Evolutionary conservation across 1,140 invertebrate genomes (phyloP), one percentile per base, ranked within the genome.

Genomic region (Aphelenchoides fujianensis): DNA sequence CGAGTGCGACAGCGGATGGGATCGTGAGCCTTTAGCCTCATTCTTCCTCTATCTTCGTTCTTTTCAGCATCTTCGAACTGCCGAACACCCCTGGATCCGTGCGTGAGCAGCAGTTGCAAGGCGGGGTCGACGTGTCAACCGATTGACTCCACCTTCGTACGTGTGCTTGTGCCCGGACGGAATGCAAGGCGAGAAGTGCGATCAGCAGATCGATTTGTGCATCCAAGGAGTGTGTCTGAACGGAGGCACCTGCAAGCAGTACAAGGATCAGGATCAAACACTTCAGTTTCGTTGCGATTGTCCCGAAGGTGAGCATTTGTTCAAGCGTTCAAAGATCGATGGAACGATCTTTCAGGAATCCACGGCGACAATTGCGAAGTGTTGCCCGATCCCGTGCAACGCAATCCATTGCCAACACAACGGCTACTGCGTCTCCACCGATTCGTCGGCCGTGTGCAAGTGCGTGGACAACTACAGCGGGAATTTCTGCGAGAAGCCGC

Each of bases 171-270:
- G 59, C 36, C 16, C n/a, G 31, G 59, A 61, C 30, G 59, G 59
- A n/a, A 19, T 19, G n/a, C 31, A 61, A n/a, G 59, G 59, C 1
- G 59, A 1, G 27, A n/a, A 19, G 2, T 61, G 59, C 30, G 59
- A 61, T 35, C 12, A 12, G 41, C 16, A n/a, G 16, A 61, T 61
- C 2, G 59, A n/a, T 28, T 61, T 30, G n/a, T 61, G 59, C 2
- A 2, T 61, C n/a, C 2, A n/a, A n/a, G 59, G 59, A 35, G 59
- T 61, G n/a, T 61, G 59, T 31, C 36, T 61, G 59, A 61, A 61
- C 59, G 59, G 31, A 19, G 59, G 59, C n/a, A 61, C 31, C 30
- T 61, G 59, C 36, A n/a, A n/a, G 31, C 59, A 61, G 31, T n/a
- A 31, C 1, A 16, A 30, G 59, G 2, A n/a, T 2, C 19, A 19